These are phyloP conservation scores for Ianthella basta DNA, from an alignment of 37 sponge, comb jelly and placozoan genomes.

Conservation along the genomic window DNA sequence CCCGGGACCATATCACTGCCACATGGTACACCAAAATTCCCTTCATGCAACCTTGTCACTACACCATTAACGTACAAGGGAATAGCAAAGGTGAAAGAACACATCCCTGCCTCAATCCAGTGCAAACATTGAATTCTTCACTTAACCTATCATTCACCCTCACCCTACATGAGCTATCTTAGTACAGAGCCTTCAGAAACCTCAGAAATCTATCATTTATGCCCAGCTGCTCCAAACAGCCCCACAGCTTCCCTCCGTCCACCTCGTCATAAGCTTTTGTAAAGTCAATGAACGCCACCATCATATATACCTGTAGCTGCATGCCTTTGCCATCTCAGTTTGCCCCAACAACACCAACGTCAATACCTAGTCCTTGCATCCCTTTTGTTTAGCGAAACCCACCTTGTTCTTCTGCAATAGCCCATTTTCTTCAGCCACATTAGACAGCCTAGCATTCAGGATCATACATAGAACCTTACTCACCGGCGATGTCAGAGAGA, in stretches of 20 bases:
- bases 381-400: not conserved
- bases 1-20: too few relatives aligned
- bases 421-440: constrained; percentile 9
- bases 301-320: not conserved
- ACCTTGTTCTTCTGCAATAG: not conserved
- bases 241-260: constrained; percentile 19
- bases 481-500: not conserved
- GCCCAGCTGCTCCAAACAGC: not conserved
- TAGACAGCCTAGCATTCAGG: constrained; percentile 12
- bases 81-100: too few relatives aligned
- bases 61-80: too few relatives aligned
- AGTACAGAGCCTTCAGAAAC: too few relatives aligned
- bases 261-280: constrained; percentile 8
- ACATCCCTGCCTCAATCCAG: too few relatives aligned
- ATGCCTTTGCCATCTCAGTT: not conserved
- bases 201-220: too few relatives aligned
- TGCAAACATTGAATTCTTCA: too few relatives aligned
- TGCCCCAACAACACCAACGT: constrained; percentile 13
- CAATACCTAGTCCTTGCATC: constrained; percentile 18
- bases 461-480: constrained; percentile 9
- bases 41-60: too few relatives aligned
- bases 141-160: too few relatives aligned
- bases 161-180: too few relatives aligned
- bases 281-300: constrained; percentile 16
- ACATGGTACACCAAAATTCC: too few relatives aligned